phyloP scores from a whole-genome alignment of 2,888 invertebrate species.

The Mythimna albipuncta region DNA sequence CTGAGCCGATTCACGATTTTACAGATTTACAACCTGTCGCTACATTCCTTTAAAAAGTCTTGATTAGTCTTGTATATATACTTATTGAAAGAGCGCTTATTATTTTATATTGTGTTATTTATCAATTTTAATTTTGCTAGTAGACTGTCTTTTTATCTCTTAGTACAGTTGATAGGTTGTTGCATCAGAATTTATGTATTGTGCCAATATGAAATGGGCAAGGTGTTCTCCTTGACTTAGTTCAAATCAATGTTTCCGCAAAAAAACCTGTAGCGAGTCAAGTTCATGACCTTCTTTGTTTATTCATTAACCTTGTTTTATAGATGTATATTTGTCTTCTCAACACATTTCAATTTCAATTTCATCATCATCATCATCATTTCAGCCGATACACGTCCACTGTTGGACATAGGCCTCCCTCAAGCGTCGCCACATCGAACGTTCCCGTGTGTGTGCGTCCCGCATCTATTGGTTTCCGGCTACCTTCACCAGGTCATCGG shows the following conservation, averaged over 20 bases:
- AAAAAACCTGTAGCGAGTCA: background rate
- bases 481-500: no score
- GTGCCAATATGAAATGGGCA: background rate
- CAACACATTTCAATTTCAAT: no score
- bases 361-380: no score
- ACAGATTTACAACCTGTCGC: slow-evolving; percentile 30
- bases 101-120: slow-evolving; percentile 6
- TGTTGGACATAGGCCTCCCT: no score
- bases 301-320: background rate
- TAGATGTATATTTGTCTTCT: background rate
- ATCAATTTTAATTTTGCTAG: background rate
- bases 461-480: no score
- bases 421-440: no score
- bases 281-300: slow-evolving; percentile 4
- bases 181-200: background rate
- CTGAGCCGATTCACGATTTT: slow-evolving; percentile 20
- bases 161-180: background rate
- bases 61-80: background rate
- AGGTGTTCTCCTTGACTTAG: slow-evolving; percentile 11
- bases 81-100: background rate
- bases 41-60: slow-evolving; percentile 19
- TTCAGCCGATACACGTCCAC: no score
- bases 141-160: background rate
- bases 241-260: slow-evolving; percentile 8
- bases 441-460: no score